These are phyloP conservation scores for Campylomormyrus numenius DNA, from an alignment of 2,113 vertebrate genomes.

Conservation along the genomic window DNA sequence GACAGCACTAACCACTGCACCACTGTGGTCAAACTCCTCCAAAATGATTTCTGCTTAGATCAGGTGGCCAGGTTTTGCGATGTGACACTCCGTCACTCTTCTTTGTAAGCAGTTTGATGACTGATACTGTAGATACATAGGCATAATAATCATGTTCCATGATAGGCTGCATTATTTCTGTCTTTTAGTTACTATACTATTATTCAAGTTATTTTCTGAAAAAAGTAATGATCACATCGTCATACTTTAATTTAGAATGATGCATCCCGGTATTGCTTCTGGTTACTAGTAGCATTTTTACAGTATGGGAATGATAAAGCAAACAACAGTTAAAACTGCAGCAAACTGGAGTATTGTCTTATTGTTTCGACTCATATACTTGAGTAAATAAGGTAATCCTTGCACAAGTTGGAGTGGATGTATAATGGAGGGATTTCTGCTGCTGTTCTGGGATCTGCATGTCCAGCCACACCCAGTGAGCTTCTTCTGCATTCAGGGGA, in stretches of 20 bases:
- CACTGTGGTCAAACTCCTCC: not conserved
- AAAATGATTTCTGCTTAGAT: not conserved
- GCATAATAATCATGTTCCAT: not conserved
- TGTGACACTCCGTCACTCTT: not conserved
- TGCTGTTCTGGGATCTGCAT: conserved; percentile 38
- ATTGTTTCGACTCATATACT: not conserved
- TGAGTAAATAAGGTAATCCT: not conserved
- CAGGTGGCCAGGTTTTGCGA: not conserved
- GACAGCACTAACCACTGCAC: not conserved
- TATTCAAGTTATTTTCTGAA: not conserved
- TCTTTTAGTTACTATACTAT: not conserved
- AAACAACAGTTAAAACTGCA: not conserved
- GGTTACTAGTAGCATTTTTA: not conserved
- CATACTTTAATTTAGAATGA: not conserved
- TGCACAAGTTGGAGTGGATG: not conserved
- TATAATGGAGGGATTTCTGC: not conserved
- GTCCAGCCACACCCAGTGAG: conserved; percentile 69
- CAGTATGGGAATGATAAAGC: not conserved
- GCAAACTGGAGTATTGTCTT: not conserved
- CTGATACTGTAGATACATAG: not conserved
- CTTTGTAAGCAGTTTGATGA: not conserved
- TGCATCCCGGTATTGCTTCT: not conserved
- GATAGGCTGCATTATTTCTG: not conserved
- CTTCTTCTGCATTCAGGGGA: conserved; percentile 76
- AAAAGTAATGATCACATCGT: not conserved